Evolutionary conservation across 1,140 invertebrate genomes (phyloP).

Genomic region (Ceratina calcarata): DNA sequence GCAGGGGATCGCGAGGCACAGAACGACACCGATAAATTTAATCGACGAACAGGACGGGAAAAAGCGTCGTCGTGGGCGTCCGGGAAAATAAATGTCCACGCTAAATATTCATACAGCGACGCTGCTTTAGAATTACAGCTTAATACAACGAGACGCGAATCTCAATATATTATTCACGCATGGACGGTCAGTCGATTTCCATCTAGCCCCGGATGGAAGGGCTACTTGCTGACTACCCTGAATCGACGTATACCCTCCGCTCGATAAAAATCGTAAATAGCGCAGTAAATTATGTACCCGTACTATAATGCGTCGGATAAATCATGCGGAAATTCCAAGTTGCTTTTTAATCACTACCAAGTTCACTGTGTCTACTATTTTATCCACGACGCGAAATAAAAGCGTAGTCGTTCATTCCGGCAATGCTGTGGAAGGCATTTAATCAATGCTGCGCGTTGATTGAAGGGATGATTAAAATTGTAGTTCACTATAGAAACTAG

Average conservation of each 20-base stretch:
- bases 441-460: neutral
- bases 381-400: too few species aligned
- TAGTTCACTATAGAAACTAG: too few species aligned
- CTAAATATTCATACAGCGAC: conserved; percentile 25
- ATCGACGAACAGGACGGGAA: conserved; percentile 6
- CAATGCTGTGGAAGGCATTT: neutral
- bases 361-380: too few species aligned
- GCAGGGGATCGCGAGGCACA: neutral
- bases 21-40: conserved; percentile 20
- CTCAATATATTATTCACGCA: conserved; percentile 38
- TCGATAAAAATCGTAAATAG: neutral
- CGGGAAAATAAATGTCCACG: conserved; percentile 32
- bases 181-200: conserved; percentile 17
- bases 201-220: neutral
- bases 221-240: conserved; percentile 21
- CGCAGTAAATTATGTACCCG: neutral
- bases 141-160: conserved; percentile 27
- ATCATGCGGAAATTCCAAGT: too few species aligned
- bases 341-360: too few species aligned
- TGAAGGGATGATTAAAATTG: conserved; percentile 5
- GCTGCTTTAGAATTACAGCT: conserved; percentile 34
- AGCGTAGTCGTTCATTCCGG: neutral
- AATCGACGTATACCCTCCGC: neutral
- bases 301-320: too few species aligned
- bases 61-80: conserved; percentile 24